Evolutionary conservation across 2,113 vertebrate genomes (phyloP), one percentile per base, ranked within the genome.

Genomic region (Rhea americana): DNA sequence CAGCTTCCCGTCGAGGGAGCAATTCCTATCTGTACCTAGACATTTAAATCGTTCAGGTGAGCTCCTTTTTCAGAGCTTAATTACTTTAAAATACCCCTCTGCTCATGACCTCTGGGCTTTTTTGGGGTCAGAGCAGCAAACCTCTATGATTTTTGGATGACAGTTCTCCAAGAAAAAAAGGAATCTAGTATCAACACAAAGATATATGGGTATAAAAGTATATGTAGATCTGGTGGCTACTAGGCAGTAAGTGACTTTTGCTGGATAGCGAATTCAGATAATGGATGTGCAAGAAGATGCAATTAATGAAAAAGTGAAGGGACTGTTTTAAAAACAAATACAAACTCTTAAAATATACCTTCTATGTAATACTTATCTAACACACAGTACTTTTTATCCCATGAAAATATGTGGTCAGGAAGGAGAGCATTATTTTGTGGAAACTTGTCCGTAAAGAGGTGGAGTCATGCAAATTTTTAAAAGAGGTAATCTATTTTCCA

Each of bases 341-440:
- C 13, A 39, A 32, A n/a, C 22, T 39, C 76, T 82, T 10, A 11
- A 70, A 59, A 67, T 35, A 3, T 24, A 18, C 41, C 15, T 62
- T 39, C 32, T 76, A 59, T 21, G 67, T 83, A 35, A 7, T 47
- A 22, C 6, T 47, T 84, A 47, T 16, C 24, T 68, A n/a, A 26
- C 41, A 56, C 11, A 26, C 19, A 37, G 26, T 9, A 13, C 5
- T 55, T 89, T 72, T 82, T 76, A 73, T 76, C 30, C 39, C 16
- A 70, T 93, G 74, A 79, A 86, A 79, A 82, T 62, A 7, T 8
- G 2, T 73, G 56, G 59, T 90, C 56, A 76, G 77, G 58, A 94
- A 88, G 41, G 41, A 76, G 39, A 70, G 45, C 0, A 0, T 37
- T 6, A 73, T 66, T 79, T 71, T 82, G n/a, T 87, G 55, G 62